These are phyloP conservation scores for Tetheella fluctuosa DNA, from an alignment of 2,888 invertebrate genomes.

Conservation along the genomic window DNA sequence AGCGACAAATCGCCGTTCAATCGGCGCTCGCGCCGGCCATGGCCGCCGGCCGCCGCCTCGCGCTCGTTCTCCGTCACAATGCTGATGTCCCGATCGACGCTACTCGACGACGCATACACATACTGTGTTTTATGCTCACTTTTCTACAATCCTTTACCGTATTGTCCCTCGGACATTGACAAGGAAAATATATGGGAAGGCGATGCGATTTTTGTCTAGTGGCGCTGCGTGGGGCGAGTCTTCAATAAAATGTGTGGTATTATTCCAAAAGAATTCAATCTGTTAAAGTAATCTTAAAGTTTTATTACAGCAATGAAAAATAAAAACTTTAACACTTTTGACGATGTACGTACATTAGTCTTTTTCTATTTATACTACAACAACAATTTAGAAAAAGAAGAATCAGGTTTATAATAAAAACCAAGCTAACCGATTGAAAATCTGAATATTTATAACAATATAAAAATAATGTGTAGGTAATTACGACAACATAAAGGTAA, in stretches of 20 bases:
- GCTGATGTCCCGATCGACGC: constrained; percentile 66
- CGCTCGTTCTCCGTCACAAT: constrained; percentile 45
- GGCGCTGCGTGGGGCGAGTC: constrained; percentile 71
- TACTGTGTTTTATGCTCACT: constrained; percentile 74
- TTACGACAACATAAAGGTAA: neutral
- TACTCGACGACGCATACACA: constrained; percentile 65
- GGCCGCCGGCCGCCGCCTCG: constrained; percentile 9
- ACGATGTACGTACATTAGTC: neutral
- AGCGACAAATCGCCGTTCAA: constrained; percentile 76
- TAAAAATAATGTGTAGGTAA: neutral
- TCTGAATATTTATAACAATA: neutral
- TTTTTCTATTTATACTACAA: no score
- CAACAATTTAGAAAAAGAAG: neutral
- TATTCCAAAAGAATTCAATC: constrained; percentile 10
- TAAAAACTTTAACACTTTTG: neutral
- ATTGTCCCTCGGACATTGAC: constrained; percentile 70
- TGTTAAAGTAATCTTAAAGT: constrained; percentile 1
- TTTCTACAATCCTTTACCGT: constrained; percentile 72
- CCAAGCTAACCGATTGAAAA: neutral
- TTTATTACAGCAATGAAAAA: neutral
- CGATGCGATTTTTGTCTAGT: constrained; percentile 80
- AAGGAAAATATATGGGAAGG: constrained; percentile 73
- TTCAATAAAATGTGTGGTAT: constrained; percentile 51
- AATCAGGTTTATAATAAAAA: neutral
- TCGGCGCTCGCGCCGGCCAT: constrained; percentile 43